Base-by-base conservation (phyloP, 2,113 vertebrate genomes). In the Prinia subflava region DNA sequence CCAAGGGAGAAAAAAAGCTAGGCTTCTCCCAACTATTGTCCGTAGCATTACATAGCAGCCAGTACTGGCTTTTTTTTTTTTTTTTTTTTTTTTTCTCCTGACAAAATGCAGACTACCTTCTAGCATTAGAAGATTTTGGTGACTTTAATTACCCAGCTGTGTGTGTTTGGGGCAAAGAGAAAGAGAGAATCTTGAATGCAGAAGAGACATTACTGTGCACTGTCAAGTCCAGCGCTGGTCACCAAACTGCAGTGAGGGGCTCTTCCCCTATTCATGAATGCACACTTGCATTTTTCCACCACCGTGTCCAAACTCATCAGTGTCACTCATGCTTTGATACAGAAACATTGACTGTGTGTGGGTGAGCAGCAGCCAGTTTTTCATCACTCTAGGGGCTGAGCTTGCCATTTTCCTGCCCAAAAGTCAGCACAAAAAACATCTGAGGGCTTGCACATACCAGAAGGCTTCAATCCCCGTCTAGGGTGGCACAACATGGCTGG, bases 231-330 rank as follows among this genome's bases (percentile, higher is more conserved):
- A 85, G 52, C 0, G 0, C 53, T 46, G 33, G 42, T 52, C 49
- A 77, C 63, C 64, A 30, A 42, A 64, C 12, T 42, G 31, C 59
- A 69, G 67, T 1, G 6, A 69, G 31, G 16, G 33, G 25, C 35
- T 84, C 53, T 56, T 57, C 7, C 22, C n/a, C 65, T 19, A 13
- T 1, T 10, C 22, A 4, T 0, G 6, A 53, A 10, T 23, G 35
- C 44, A 70, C 1, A 3, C 19, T 57, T 22, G 7, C 27, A 68
- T 27, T 42, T 79, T 37, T 15, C 37, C 15, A 49, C 44, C 57
- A 49, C 0, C 0, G 0, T 1, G 11, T 35, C 37, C 0, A 1
- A 76, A 30, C 17, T 2, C 1, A 85, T 42, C 0, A 0, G 15
- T 3, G 4, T 47, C 64, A 65, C 27, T 76, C 11, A 6, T 16